phyloP scores from a whole-genome alignment of 2,113 vertebrate genomes.

The Falco punctatus region DNA sequence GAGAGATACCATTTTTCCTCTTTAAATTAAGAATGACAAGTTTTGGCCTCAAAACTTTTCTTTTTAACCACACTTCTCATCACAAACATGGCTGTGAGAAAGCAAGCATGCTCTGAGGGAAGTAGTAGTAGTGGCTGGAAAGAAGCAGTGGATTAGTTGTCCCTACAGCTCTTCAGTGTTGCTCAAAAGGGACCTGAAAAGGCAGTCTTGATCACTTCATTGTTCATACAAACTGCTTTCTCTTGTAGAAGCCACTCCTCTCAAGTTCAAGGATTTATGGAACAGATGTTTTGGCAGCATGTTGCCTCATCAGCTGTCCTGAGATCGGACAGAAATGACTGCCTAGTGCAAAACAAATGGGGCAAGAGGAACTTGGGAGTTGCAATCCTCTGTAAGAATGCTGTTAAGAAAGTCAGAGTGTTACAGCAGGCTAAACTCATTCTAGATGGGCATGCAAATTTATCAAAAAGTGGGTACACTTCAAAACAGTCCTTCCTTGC shows the following conservation, averaged over 20 bases:
- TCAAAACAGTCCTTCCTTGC: neutral
- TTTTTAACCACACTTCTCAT: neutral
- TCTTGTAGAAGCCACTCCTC: neutral
- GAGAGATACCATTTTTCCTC: neutral
- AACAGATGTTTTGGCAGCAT: neutral
- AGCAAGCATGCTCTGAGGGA: neutral
- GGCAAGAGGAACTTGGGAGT: neutral
- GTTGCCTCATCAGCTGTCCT: neutral
- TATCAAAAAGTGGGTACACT: neutral
- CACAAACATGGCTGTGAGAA: neutral
- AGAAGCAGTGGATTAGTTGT: neutral
- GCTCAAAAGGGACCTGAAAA: neutral
- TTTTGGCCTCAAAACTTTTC: neutral
- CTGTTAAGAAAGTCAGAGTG: neutral
- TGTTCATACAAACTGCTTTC: neutral
- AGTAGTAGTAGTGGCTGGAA: neutral
- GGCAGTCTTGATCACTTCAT: neutral
- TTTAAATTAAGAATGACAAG: neutral
- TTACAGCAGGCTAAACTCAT: neutral
- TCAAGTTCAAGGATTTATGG: neutral
- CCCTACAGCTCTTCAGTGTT: neutral
- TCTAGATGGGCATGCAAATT: neutral
- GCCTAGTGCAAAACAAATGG: neutral
- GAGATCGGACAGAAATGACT: neutral
- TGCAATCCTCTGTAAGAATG: neutral